Percentiles rank a stretch among this genome's conserved stretches.
These are phyloP conservation scores for Drosophila atripex DNA, from an alignment of 2,888 invertebrate species.

Conservation along the genomic window DNA sequence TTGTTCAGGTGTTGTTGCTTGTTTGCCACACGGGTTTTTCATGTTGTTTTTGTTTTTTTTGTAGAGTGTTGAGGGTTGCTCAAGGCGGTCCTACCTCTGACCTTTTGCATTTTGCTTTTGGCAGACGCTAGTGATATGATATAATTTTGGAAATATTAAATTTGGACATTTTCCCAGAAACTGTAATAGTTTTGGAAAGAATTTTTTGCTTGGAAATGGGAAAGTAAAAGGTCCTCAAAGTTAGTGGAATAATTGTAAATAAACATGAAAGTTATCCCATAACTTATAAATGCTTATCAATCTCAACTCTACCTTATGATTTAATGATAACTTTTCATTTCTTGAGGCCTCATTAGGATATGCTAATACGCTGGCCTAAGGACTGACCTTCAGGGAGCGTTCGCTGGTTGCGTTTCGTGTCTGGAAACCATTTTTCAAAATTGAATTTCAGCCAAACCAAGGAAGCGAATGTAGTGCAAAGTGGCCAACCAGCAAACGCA, in stretches of 20 bases:
- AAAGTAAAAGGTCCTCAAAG: no score
- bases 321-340: conserved; percentile 5
- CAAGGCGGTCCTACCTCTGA: conserved; percentile 33
- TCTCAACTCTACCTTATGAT: background rate
- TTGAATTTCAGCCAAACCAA: conserved; percentile 50
- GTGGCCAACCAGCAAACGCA: conserved; percentile 50
- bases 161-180: conserved; percentile 1
- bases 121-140: conserved; percentile 33
- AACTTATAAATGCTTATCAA: background rate
- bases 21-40: conserved; percentile 42
- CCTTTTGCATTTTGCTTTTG: conserved; percentile 34
- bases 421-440: conserved; percentile 65
- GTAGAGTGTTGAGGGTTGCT: conserved; percentile 42
- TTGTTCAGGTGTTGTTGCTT: conserved; percentile 60
- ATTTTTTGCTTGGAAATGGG: background rate
- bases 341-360: background rate
- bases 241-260: no score
- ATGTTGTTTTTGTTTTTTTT: conserved; percentile 15
- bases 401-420: conserved; percentile 56
- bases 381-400: conserved; percentile 48
- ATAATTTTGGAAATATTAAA: conserved; percentile 33
- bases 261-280: no score
- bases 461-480: conserved; percentile 40
- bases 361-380: background rate
- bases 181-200: background rate